These are phyloP conservation scores for Drosophila yooni DNA, from an alignment of 2,888 invertebrate genomes.

Conservation along the genomic window DNA sequence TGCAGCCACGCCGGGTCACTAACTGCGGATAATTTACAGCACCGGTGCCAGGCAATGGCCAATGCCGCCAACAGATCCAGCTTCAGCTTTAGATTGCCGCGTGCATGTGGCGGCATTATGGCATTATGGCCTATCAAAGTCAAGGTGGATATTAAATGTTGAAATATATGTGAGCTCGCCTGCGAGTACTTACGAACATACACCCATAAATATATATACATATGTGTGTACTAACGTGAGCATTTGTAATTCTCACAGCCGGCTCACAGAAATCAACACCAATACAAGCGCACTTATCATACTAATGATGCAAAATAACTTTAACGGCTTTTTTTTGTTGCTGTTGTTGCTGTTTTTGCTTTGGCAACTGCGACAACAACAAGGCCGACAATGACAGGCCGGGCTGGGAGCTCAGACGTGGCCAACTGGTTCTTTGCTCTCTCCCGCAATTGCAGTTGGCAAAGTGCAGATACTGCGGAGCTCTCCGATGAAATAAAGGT, in stretches of 20 bases:
- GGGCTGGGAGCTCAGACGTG: constrained; percentile 34
- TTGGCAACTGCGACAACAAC: constrained; percentile 36
- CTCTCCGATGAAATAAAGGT: constrained; percentile 69
- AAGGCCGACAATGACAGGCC: constrained; percentile 51
- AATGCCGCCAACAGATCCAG: constrained; percentile 24
- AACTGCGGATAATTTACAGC: constrained; percentile 77
- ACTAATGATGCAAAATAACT: constrained; percentile 84
- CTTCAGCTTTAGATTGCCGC: constrained; percentile 42
- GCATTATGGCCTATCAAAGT: constrained; percentile 78
- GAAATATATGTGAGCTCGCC: constrained; percentile 63
- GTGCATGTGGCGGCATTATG: constrained; percentile 59
- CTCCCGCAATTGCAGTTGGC: constrained; percentile 63
- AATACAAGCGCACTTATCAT: constrained; percentile 69
- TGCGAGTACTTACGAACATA: constrained; percentile 14
- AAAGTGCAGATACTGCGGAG: constrained; percentile 65
- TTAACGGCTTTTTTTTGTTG: constrained; percentile 73
- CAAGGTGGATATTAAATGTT: constrained; percentile 78
- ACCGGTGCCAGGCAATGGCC: constrained; percentile 33
- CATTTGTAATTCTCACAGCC: constrained; percentile 75
- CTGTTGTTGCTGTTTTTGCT: constrained; percentile 30
- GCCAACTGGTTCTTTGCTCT: constrained; percentile 74
- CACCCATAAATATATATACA: background rate
- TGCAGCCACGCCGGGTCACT: constrained; percentile 76
- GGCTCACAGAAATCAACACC: constrained; percentile 72
- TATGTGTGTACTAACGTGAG: constrained; percentile 38